Conservation (phyloP, 2,888 invertebrate genomes). For the Tethea ocularis region DNA sequence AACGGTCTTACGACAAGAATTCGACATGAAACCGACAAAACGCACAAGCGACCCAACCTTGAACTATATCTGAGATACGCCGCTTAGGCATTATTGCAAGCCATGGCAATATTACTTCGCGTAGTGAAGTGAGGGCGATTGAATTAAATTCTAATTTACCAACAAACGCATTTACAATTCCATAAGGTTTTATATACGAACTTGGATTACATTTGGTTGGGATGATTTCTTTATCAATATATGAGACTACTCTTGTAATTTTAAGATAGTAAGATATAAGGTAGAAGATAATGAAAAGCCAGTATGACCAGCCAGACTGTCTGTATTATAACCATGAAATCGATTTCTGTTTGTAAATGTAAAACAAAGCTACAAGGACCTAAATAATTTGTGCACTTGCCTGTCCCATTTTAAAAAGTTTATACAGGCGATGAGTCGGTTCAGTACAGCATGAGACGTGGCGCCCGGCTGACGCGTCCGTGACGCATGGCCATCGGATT, state of each 20-base stretch:
- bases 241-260: too few relatives aligned
- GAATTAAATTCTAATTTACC: conserved; percentile 8
- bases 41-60: conserved; percentile 24
- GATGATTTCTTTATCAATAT: not conserved
- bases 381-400: conserved; percentile 19
- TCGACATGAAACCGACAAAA: conserved; percentile 14
- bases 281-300: too few relatives aligned
- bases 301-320: conserved; percentile 13
- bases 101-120: not conserved
- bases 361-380: conserved; percentile 10
- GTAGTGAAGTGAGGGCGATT: conserved; percentile 1
- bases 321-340: not conserved
- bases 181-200: not conserved
- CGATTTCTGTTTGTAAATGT: too few relatives aligned
- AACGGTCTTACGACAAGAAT: conserved; percentile 7
- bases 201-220: not conserved
- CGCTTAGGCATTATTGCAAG: not conserved
- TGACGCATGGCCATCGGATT: conserved; percentile 48
- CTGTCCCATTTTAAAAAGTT: conserved; percentile 18
- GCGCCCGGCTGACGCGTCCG: conserved; percentile 51
- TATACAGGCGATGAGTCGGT: conserved; percentile 2
- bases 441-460: conserved; percentile 21
- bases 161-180: not conserved
- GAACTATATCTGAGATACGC: conserved; percentile 23
- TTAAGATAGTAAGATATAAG: too few relatives aligned